Evolutionary conservation across 2,797 vertebrate species (phyloP).

Genomic region (Tympanoctomys barrerae): DNA sequence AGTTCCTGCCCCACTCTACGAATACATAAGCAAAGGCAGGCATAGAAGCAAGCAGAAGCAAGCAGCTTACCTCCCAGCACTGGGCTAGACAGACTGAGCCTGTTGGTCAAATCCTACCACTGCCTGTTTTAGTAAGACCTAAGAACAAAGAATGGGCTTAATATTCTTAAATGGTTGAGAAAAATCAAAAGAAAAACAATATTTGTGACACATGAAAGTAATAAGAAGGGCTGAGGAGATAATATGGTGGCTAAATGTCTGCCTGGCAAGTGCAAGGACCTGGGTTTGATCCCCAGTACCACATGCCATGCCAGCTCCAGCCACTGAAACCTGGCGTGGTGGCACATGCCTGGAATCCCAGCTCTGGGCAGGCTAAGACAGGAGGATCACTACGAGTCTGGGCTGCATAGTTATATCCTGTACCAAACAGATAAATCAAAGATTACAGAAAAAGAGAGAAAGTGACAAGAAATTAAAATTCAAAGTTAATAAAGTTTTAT

Average conservation of each 20-base stretch:
- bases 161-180: conserved; percentile 3
- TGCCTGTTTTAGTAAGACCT: conserved; percentile 9
- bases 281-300: too few species aligned
- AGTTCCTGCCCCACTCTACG: neutral
- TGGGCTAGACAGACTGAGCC: neutral
- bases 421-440: too few species aligned
- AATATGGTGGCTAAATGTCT: too few species aligned
- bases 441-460: neutral
- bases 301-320: too few species aligned
- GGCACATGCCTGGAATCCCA: too few species aligned
- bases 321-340: too few species aligned
- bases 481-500: conserved; percentile 69
- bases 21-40: neutral
- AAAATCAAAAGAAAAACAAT: conserved; percentile 57
- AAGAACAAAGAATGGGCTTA: conserved; percentile 38
- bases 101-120: neutral
- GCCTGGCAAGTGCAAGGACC: too few species aligned
- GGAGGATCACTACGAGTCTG: too few species aligned
- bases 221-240: neutral
- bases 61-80: conserved; percentile 14
- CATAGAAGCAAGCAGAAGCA: neutral
- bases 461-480: conserved; percentile 51
- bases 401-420: too few species aligned
- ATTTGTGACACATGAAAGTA: conserved; percentile 51
- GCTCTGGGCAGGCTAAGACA: too few species aligned